Base-by-base conservation (phyloP, 2,113 vertebrate species). In the Glaucidium brasilianum region DNA sequence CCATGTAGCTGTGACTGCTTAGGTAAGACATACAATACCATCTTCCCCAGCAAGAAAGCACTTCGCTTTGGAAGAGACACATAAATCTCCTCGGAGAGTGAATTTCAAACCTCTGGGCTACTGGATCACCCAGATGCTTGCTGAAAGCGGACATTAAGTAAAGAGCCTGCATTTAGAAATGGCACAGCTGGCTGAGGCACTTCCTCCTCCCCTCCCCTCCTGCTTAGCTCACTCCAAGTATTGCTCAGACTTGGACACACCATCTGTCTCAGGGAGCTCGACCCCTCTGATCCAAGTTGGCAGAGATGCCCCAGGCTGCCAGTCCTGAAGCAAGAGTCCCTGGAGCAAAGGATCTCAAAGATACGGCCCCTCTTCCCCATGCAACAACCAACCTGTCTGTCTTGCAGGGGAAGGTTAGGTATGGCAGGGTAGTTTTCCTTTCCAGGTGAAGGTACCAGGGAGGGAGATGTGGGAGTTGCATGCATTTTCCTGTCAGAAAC, bases 191-290 rank as follows among this genome's bases (percentile, higher is more conserved):
- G 45, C 17, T 3, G 1, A 3, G 9, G 15, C 56, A 41, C 30
- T 55, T 75, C 17, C 47, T 76, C 16, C 29, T 66, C 12, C 3
- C 11, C 39, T 58, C 13, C 29, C 9, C 25, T 63, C 34, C 26
- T 11, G 5, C 58, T 80, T 71, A 34, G 37, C 41, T 74, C 5
- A 1, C 30, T 79, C 14, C 53, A 59, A 62, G 18, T 81, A 62
- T 27, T 0, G 0, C 29, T 73, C 86, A 55, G 66, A 23, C 32
- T 74, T 47, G 47, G 49, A n/a, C 30, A 39, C 7, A 4, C 6
- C 0, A 17, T 6, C 18, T 49, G 3, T 27, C 39, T 60, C 0
- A 0, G 20, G 34, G 22, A 85, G 20, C 29, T 55, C 2, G 2
- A 58, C 26, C 20, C 18, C 10, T 53, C 29, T 50, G 37, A 26